A percentile compares a stretch with the other conserved stretches of the same genome.
These are phyloP conservation scores for Taxidea taxus DNA, from an alignment of 2,113 vertebrate species.

Conservation along the genomic window DNA sequence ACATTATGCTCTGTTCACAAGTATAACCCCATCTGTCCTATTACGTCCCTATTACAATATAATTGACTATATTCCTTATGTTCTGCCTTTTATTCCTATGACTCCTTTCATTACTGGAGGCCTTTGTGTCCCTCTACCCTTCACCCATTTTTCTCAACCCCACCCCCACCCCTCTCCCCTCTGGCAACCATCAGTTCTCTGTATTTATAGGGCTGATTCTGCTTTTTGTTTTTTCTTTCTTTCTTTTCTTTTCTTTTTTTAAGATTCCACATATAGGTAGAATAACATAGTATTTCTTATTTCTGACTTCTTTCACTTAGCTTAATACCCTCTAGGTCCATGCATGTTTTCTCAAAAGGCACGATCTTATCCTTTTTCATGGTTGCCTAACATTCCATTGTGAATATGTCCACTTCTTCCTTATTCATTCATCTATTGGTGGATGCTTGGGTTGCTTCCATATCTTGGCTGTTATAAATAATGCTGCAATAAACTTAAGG, in stretches of 20 bases:
- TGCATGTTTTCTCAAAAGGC: not conserved
- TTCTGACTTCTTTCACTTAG: not conserved
- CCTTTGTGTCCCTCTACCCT: not conserved
- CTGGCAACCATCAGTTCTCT: not conserved
- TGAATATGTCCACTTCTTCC: not conserved
- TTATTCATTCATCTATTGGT: not conserved
- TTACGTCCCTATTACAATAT: not conserved
- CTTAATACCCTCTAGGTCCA: not conserved
- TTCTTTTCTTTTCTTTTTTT: not conserved
- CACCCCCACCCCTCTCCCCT: not conserved
- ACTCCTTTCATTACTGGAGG: not conserved
- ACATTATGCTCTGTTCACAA: not conserved
- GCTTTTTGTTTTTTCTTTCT: not conserved
- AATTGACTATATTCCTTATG: not conserved
- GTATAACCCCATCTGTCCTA: not conserved
- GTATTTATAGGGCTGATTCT: not conserved
- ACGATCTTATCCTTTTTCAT: not conserved
- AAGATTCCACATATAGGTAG: not conserved
- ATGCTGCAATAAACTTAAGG: not conserved
- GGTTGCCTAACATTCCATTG: not conserved
- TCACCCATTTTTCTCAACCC: not conserved
- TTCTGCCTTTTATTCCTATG: not conserved
- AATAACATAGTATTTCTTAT: not conserved
- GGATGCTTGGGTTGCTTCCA: not conserved
- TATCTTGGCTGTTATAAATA: not conserved